Percentiles rank a stretch among this genome's conserved stretches.
These are phyloP conservation scores for Sitophilus oryzae DNA, from an alignment of 1,140 invertebrate genomes.

Conservation along the genomic window DNA sequence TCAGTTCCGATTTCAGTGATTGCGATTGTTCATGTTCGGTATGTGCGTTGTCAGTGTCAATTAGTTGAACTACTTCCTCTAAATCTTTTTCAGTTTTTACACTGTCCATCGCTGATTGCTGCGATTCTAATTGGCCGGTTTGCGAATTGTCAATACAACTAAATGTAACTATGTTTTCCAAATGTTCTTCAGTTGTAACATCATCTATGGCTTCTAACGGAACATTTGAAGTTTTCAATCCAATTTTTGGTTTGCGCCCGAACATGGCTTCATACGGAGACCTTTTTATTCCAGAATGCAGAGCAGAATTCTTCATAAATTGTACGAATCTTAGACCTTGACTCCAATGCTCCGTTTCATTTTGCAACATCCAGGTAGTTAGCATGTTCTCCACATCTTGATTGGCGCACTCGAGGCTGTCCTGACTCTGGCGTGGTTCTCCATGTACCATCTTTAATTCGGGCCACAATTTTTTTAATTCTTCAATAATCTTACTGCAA, in stretches of 20 bases:
- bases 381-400: too few species aligned
- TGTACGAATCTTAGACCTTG: slow-evolving; percentile 37
- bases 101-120: neutral
- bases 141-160: neutral
- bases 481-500: slow-evolving; percentile 32
- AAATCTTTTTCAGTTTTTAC: neutral
- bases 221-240: slow-evolving; percentile 19
- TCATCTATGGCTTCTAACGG: slow-evolving; percentile 4
- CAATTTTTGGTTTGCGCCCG: slow-evolving; percentile 12
- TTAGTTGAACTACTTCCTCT: too few species aligned
- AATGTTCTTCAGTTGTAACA: slow-evolving; percentile 4
- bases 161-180: neutral
- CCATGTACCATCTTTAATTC: slow-evolving; percentile 43
- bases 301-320: slow-evolving; percentile 34
- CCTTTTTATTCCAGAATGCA: slow-evolving; percentile 32
- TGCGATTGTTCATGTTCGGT: too few species aligned
- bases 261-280: slow-evolving; percentile 34
- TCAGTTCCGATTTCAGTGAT: neutral
- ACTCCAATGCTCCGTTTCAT: slow-evolving; percentile 35
- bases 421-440: slow-evolving; percentile 36
- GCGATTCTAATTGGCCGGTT: neutral
- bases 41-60: too few species aligned
- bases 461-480: slow-evolving; percentile 40
- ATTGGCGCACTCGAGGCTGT: too few species aligned
- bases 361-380: slow-evolving; percentile 34